Base-by-base conservation (phyloP, 2,113 vertebrate genomes). In the Erythrolamprus reginae region DNA sequence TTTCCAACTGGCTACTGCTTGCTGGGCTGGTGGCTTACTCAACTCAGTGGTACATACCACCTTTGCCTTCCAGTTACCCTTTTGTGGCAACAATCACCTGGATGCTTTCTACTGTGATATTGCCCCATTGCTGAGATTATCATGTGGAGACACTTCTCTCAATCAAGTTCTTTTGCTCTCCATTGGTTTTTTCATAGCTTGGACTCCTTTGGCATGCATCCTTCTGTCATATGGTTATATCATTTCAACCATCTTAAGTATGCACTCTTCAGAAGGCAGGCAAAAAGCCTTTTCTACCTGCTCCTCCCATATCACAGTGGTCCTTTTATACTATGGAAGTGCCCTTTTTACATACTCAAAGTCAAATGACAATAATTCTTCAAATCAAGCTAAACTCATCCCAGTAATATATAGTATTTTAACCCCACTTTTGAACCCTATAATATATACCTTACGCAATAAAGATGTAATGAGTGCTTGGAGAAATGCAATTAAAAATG, bases 61-160 rank as follows among this genome's bases (percentile, higher is more conserved):
- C 2, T 88, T 93, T 65, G 84, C 95, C 52, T 38, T 94, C 13
- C 84, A 90, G 2, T 88, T 94, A 12, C 93, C 93, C 12, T 96
- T 95, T 82, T 96, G 95, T 87, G 87, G 65, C 1, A 8, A 91
- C 21, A 93, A 91, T 9, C 48, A 84, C 50, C 88, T 96, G 0
- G 89, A 94, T 12, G 94, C 95, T 10, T 95, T 96, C 38, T 95
- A 94, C 56, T 96, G 96, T 92, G 93, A 96, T 91, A 95, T 96
- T 28, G 89, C 92, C 23, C 93, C 95, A 21, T 3, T 96, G 24
- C 89, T 96, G 17, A 93, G 93, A 38, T 91, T 95, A 24, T 95
- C 93, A 51, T 96, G 95, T 91, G 93, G 89, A 48, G 92, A 93
- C 13, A 95, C 90, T 1, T 90, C 70, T 1, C 21, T 94, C 28